Conservation (phyloP, 2,797 vertebrate genomes). For the Pterois miles region DNA sequence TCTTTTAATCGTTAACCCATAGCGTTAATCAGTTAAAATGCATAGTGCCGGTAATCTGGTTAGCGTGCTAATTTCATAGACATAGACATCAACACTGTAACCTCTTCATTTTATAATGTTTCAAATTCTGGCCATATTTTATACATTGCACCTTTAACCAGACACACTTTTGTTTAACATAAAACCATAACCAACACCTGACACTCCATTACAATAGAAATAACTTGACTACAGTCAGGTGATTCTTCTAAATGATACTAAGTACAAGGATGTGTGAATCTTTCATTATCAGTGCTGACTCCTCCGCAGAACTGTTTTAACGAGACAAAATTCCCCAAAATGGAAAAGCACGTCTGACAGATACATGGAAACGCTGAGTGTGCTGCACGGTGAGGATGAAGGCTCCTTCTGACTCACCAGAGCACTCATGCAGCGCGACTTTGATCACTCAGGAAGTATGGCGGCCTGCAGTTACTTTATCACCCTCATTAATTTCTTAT, state of each 20-base stretch:
- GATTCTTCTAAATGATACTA: background rate
- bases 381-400: conserved; percentile 13
- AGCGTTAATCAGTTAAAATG: too few species aligned
- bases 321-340: conserved; percentile 23
- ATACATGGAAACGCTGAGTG: conserved; percentile 20
- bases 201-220: background rate
- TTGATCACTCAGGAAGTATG: conserved; percentile 58
- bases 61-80: too few species aligned
- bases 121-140: too few species aligned
- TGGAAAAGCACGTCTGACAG: background rate
- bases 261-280: background rate
- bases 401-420: conserved; percentile 49
- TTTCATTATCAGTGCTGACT: background rate
- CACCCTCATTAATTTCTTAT: conserved; percentile 65
- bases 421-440: conserved; percentile 21
- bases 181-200: too few species aligned
- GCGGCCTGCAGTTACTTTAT: conserved; percentile 52
- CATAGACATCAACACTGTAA: too few species aligned
- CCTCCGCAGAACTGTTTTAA: conserved; percentile 26
- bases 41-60: too few species aligned
- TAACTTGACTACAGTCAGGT: background rate
- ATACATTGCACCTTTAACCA: too few species aligned
- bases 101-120: too few species aligned
- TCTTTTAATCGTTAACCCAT: too few species aligned
- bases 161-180: too few species aligned